Conservation (phyloP, 2,113 vertebrate species). For the Rousettus leschenaultii region DNA sequence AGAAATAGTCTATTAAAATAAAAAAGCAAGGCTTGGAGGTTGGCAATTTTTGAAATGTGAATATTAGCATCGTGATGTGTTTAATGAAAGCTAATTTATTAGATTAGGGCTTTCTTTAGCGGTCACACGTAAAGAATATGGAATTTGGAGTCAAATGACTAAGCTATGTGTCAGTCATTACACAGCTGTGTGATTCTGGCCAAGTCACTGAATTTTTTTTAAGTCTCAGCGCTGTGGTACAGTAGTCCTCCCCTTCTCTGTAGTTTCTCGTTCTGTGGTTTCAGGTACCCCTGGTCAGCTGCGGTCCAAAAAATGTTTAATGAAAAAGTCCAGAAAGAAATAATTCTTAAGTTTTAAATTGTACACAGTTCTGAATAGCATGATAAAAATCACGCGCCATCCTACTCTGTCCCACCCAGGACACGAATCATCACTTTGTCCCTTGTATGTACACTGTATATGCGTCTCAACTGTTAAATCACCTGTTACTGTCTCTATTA, state of each 20-base stretch:
- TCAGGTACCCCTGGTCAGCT: not conserved
- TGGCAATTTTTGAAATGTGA: not conserved
- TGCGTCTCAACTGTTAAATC: not conserved
- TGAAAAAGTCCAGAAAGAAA: not conserved
- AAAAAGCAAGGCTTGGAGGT: not conserved
- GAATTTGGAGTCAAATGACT: not conserved
- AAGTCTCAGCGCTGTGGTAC: not conserved
- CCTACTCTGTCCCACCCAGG: not conserved
- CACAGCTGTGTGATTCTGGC: not conserved
- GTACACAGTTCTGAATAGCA: rapidly evolving
- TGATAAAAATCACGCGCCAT: not conserved
- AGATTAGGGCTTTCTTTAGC: not conserved
- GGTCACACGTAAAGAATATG: not conserved
- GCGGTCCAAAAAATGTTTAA: not conserved
- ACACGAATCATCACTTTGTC: not conserved
- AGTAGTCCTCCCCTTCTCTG: not conserved
- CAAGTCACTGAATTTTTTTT: not conserved
- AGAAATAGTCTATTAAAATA: not conserved
- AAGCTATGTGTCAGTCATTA: not conserved
- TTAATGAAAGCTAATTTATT: not conserved
- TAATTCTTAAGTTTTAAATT: not conserved
- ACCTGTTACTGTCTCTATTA: not conserved
- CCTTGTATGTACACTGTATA: too few species aligned
- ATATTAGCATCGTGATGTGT: not conserved
- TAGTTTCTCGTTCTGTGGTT: not conserved